Evolutionary conservation across 2,888 invertebrate genomes (phyloP).

Genomic region (Andrena dorsata): DNA sequence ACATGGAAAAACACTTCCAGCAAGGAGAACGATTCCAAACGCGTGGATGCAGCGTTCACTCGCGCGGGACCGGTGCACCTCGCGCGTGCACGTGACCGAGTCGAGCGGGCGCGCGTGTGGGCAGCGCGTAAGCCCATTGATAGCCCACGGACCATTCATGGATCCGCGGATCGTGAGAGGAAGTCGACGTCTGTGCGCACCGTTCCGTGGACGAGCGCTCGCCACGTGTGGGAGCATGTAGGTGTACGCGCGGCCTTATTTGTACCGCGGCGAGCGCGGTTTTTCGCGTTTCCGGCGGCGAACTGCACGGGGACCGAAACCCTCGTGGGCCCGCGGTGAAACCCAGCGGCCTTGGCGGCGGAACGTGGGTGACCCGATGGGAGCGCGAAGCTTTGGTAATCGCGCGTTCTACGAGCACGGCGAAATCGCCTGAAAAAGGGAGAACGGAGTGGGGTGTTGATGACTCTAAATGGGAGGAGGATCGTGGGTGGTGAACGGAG

Average conservation of each 20-base stretch:
- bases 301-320: slow-evolving; percentile 37
- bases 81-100: slow-evolving; percentile 51
- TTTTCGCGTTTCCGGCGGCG: slow-evolving; percentile 69
- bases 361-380: slow-evolving; percentile 5
- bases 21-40: background rate
- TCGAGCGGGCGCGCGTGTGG: slow-evolving; percentile 57
- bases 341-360: slow-evolving; percentile 36
- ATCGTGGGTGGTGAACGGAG: slow-evolving; percentile 34
- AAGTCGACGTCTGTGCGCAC: slow-evolving; percentile 64
- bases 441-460: slow-evolving; percentile 35
- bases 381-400: slow-evolving; percentile 1
- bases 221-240: slow-evolving; percentile 60
- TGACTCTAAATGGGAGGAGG: slow-evolving; percentile 32
- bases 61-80: slow-evolving; percentile 59
- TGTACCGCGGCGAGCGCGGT: slow-evolving; percentile 69
- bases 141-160: slow-evolving; percentile 81
- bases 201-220: slow-evolving; percentile 37
- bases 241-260: slow-evolving; percentile 78
- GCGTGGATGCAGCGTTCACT: slow-evolving; percentile 22
- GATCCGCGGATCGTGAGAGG: slow-evolving; percentile 80
- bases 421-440: slow-evolving; percentile 28
- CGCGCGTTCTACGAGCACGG: background rate
- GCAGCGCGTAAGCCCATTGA: slow-evolving; percentile 77
- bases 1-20: background rate
- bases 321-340: slow-evolving; percentile 15